Evolutionary conservation across 2,888 invertebrate genomes (phyloP), one percentile per base, ranked within the genome.

Genomic region (Biston stratarius): DNA sequence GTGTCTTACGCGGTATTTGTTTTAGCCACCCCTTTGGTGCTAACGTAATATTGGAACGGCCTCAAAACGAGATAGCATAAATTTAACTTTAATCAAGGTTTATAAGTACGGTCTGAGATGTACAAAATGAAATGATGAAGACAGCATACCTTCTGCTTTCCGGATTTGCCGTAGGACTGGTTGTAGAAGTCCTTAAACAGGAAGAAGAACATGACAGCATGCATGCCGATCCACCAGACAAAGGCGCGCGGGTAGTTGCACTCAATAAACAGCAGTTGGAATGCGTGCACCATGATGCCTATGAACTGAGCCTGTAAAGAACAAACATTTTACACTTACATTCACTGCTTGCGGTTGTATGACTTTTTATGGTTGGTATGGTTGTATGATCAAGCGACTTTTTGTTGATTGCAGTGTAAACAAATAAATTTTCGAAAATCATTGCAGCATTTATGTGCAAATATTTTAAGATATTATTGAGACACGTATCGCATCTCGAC

Each of bases 181-280:
- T 97, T 96, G 95, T 99, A 99, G 95, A 99, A 99, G 88, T 99
- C 97, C 84, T 97, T 97, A 95, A 99, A 99, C 70, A 99, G 95
- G 95, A 98, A 97, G 95, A 98, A 97, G 96, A 99, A 99, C 96
- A 99, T 97, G 74, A 98, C 96, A 0, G 98, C 99, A 91, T 99
- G 99, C 94, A 97, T 96, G 66, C 98, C 98, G 86, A 99, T 99
- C 97, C 97, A 99, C 97, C 97, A 98, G 75, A 97, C 97, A 90
- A 98, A 98, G n/a, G 97, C 97, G 79, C 96, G 95, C 61, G 99
- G 99, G 92, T 98, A 99, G 89, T 98, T 96, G 95, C 99, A 99
- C 64, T 98, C 97, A 80, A 97, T 96, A 95, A 98, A 97, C 76
- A 99, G 94, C 75, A 99, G 95, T 86, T 98, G 98, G 96, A 98